phyloP scores from a whole-genome alignment of 2,113 vertebrate genomes.

The Melospiza melodia region DNA sequence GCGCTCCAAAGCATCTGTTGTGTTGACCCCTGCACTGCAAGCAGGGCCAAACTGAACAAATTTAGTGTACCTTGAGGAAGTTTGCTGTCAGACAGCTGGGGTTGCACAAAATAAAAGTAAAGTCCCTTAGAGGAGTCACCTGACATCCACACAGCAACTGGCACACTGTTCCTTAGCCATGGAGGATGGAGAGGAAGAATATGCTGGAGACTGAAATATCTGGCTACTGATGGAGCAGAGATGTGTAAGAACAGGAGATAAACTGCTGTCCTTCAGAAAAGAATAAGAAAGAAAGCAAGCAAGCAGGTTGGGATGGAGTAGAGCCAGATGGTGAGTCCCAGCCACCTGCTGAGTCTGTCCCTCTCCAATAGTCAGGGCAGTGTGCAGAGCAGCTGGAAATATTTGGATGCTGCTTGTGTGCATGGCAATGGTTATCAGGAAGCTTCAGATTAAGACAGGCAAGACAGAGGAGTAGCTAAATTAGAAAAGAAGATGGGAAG shows the following conservation, averaged over 20 bases:
- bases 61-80: background rate
- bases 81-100: background rate
- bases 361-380: background rate
- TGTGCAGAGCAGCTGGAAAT: background rate
- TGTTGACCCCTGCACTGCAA: background rate
- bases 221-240: background rate
- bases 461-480: background rate
- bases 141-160: background rate
- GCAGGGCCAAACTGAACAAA: background rate
- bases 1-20: background rate
- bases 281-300: background rate
- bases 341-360: background rate
- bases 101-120: background rate
- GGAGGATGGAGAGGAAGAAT: background rate
- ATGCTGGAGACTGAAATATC: background rate
- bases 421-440: background rate
- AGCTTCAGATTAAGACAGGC: background rate
- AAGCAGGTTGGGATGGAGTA: background rate
- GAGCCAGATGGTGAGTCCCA: background rate
- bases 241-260: background rate
- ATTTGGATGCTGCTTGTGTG: background rate
- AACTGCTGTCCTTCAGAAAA: background rate
- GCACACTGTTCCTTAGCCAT: accelerated
- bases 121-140: background rate
- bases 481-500: background rate